These are phyloP conservation scores for Xanthorhoe designata DNA, from an alignment of 2,888 invertebrate genomes.

Conservation along the genomic window DNA sequence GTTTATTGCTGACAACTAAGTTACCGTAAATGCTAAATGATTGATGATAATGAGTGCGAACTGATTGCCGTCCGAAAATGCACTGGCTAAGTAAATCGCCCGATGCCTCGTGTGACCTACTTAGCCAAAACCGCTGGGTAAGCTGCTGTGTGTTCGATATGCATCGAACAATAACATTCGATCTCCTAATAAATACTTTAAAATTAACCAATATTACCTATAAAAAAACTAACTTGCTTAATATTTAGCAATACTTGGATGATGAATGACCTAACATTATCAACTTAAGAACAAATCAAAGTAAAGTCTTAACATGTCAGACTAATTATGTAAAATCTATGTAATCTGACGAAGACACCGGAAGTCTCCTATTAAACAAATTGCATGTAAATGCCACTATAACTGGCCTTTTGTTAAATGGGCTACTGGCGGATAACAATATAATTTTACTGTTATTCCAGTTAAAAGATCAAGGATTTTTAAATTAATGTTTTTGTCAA, in stretches of 20 bases:
- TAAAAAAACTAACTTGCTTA: neutral
- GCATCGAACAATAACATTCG: too few species aligned
- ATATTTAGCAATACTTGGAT: neutral
- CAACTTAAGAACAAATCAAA: constrained; percentile 5
- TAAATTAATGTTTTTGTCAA: constrained; percentile 14
- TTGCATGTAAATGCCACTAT: constrained; percentile 40
- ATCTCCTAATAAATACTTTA: too few species aligned
- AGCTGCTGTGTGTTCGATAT: too few species aligned
- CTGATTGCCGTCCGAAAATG: too few species aligned
- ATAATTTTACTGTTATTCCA: constrained; percentile 26
- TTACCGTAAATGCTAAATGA: too few species aligned
- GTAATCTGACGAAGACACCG: constrained; percentile 30
- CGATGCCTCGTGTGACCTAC: too few species aligned
- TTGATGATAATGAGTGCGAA: too few species aligned
- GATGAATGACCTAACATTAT: constrained; percentile 16
- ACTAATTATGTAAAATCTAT: constrained; percentile 32
- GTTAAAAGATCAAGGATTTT: constrained; percentile 39
- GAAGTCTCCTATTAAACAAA: constrained; percentile 44
- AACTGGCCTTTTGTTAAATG: constrained; percentile 31
- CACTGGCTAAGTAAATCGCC: too few species aligned
- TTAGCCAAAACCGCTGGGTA: too few species aligned
- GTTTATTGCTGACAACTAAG: too few species aligned
- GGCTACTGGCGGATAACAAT: constrained; percentile 18
- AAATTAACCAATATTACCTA: too few species aligned
- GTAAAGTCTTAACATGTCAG: neutral